Base-by-base conservation (phyloP, 92 coral and sea anemone species). In the Scolanthus callimorphus region DNA sequence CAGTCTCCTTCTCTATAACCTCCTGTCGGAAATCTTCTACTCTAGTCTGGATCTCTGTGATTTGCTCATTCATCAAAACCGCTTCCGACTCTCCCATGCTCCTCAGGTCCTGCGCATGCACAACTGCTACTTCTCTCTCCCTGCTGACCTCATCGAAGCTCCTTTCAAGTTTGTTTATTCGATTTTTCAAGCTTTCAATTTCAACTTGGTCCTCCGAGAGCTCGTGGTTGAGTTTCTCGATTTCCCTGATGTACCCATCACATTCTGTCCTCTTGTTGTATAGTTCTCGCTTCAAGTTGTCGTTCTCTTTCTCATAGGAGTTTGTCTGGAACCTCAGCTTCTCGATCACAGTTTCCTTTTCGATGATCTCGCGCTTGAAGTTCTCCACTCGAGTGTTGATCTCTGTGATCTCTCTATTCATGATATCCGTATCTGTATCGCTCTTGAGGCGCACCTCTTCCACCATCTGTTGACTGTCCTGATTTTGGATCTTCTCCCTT, bases 1-100 rank as follows among this genome's bases (percentile, higher is more conserved):
- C 69, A 0, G 96, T 88, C 66, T 88, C 96, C 31, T 88, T 88
- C 56, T 88, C 96, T 20, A 88, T 88, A 4, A 88, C 58, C 49
- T 88, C 96, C 2, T 86, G 77, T 30, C 48, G 78, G 80, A 75
- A 88, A 34, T 88, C 96, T 38, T 88, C 90, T 54, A 88, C 66
- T 19, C 90, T 82, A n/a, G 90, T 83, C 54, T 85, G 89, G 57
- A 83, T 67, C 57, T 88, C 90, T 38, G 70, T 83, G 21, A 88
- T 73, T 58, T 78, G 85, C 25, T 83, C 96, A 60, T 89, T 82
- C 31, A 94, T 60, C 23, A 79, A 80, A 45, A 82, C 80, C 11
- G 84, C 74, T 45, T 94, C 91, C 20, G 68, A 79, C 19, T 80
- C 94, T 41, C 84, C 85, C 44, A 63, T 89, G 38, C 70, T 82